A percentile compares a stretch with the other conserved stretches of the same genome.
Conservation (phyloP, 2,113 vertebrate species). For the Nyctibius bracteatus region DNA sequence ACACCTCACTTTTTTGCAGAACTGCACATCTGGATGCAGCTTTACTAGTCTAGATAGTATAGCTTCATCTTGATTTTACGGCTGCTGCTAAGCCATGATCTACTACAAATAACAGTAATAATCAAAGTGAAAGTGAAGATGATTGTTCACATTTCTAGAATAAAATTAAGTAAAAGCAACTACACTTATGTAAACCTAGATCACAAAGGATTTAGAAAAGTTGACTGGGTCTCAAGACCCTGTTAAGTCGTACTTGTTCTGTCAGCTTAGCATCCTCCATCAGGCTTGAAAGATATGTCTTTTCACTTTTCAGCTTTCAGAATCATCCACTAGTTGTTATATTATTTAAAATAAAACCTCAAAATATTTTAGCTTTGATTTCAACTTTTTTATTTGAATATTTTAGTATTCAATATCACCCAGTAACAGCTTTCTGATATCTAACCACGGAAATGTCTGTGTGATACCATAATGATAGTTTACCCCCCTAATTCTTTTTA, state of each 20-base stretch:
- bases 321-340: background rate
- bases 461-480: background rate
- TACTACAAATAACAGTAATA: background rate
- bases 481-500: background rate
- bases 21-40: background rate
- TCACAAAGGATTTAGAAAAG: background rate
- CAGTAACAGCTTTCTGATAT: background rate
- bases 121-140: background rate
- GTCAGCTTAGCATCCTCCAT: background rate
- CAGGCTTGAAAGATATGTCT: background rate
- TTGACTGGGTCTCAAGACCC: background rate
- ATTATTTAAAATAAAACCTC: background rate
- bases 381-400: background rate
- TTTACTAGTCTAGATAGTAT: background rate
- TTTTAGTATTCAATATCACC: background rate
- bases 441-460: background rate
- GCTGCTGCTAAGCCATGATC: background rate
- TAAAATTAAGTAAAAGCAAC: background rate
- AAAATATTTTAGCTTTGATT: background rate
- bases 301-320: background rate
- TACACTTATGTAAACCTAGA: background rate
- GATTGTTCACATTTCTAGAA: background rate
- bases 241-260: background rate
- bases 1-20: background rate
- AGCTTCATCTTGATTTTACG: background rate